Evolutionary conservation across 2,888 invertebrate species (phyloP), one percentile per base, ranked within the genome.

Genomic region (Mystacides longicornis): DNA sequence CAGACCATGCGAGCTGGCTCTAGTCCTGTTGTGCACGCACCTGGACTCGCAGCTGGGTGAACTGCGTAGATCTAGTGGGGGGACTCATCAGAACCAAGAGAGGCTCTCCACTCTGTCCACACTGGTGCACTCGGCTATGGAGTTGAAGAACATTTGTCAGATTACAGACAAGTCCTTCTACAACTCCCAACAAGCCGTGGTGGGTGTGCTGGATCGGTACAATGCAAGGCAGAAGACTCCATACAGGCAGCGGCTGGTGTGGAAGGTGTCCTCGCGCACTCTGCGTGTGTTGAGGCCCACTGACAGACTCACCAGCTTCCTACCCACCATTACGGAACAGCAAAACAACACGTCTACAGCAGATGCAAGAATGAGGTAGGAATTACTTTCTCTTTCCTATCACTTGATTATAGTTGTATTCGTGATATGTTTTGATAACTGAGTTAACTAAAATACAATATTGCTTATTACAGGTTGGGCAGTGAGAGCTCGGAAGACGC

Each of bases 291-390:
- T 87, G 54, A 81, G 87, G 42, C 88, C 88, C 18, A 87, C 86
- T 45, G 86, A 86, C 68, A 83, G 84, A 56, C 80, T 88, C 56
- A 84, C 82, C 22, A 83, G 85, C 1, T 78, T 84, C 60, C 73
- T 88, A 66, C 86, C 87, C 33, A 88, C 85, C 64, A 88, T 88
- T 63, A 82, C 85, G 64, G 88, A 88, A 67, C 84, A 86, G 62
- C 59, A 71, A 42, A 56, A 57, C 22, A 54, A 72, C 73, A 9
- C 69, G 63, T 20, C 1, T 23, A 42, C 49, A 49, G 42, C 21
- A 5, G 43, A 42, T 14, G 4, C 37, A n/a, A 37, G 37, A 37
- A 37, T 37, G 37, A 37, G 37, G 37, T 37, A 37, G 14, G 14
- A 37, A 7, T 37, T 14, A 14, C 3, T 3, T 14, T 7, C 37